A percentile compares a stretch with the other conserved stretches of the same genome.
Conservation (phyloP, 1,140 invertebrate species). For the Diprion similis region DNA sequence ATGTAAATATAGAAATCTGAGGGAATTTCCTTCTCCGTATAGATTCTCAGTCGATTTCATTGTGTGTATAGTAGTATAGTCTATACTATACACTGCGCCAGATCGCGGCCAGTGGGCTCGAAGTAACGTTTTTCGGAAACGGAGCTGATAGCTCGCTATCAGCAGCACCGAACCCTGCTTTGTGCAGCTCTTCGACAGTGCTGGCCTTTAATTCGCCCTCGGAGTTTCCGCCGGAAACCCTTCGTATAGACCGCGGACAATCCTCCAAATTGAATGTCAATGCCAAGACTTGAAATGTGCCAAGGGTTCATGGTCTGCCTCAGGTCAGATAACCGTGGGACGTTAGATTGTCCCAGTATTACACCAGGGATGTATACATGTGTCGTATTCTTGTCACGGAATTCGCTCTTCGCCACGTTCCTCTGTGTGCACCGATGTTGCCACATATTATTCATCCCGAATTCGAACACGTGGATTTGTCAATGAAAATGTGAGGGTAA, state of each 20-base stretch:
- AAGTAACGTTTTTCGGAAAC: conserved; percentile 5
- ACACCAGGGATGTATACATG: too few species aligned
- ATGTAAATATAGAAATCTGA: too few species aligned
- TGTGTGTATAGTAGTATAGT: background rate
- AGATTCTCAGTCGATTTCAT: too few species aligned
- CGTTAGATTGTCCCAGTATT: background rate
- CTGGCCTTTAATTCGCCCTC: background rate
- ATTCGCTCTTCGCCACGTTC: too few species aligned
- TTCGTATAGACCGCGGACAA: background rate
- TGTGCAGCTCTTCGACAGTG: too few species aligned
- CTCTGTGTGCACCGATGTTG: too few species aligned
- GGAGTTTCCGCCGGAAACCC: too few species aligned
- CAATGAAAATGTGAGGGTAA: too few species aligned
- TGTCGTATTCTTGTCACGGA: too few species aligned
- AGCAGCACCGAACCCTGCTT: background rate
- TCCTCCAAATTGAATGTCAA: conserved; percentile 7
- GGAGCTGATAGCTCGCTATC: background rate
- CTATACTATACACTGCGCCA: background rate
- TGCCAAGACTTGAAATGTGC: background rate
- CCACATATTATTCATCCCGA: too few species aligned
- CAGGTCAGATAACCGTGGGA: background rate
- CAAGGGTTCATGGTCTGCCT: background rate
- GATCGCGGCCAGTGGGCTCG: background rate
- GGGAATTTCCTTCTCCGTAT: too few species aligned
- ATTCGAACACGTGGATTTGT: too few species aligned